These are phyloP conservation scores for Coregonus suidteri DNA, from an alignment of 2,797 vertebrate species.

Conservation along the genomic window DNA sequence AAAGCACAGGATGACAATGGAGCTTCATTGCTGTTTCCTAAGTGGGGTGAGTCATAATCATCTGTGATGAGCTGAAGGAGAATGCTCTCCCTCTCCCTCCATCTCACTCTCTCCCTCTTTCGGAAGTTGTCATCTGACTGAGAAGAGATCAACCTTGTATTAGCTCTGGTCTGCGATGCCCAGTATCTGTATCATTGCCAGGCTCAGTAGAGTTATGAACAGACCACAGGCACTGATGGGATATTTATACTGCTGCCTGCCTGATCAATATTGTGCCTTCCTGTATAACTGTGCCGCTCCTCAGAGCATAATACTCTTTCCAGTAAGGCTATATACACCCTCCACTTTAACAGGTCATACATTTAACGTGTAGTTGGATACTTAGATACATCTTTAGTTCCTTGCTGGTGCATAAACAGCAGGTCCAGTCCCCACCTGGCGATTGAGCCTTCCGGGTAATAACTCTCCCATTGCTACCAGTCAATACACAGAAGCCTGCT, in stretches of 20 bases:
- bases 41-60: background rate
- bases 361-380: background rate
- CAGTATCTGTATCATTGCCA: background rate
- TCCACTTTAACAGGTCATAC: background rate
- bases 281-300: background rate
- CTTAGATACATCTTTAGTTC: background rate
- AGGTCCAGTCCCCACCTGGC: background rate
- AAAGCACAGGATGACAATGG: background rate
- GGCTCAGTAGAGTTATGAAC: background rate
- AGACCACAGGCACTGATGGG: background rate
- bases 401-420: background rate
- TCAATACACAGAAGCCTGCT: slow-evolving; percentile 5
- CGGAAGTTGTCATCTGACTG: background rate
- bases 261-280: background rate
- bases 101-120: background rate
- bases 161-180: background rate
- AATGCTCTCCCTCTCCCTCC: background rate
- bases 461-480: background rate
- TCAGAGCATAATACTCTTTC: background rate
- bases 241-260: background rate
- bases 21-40: background rate
- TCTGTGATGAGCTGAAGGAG: background rate
- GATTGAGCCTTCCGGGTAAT: slow-evolving; percentile 4
- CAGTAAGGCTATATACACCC: background rate
- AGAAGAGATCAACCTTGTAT: background rate